Percentiles rank a stretch among this genome's conserved stretches.
Evolutionary conservation across 2,888 invertebrate species (phyloP).

Genomic region (Actias luna): DNA sequence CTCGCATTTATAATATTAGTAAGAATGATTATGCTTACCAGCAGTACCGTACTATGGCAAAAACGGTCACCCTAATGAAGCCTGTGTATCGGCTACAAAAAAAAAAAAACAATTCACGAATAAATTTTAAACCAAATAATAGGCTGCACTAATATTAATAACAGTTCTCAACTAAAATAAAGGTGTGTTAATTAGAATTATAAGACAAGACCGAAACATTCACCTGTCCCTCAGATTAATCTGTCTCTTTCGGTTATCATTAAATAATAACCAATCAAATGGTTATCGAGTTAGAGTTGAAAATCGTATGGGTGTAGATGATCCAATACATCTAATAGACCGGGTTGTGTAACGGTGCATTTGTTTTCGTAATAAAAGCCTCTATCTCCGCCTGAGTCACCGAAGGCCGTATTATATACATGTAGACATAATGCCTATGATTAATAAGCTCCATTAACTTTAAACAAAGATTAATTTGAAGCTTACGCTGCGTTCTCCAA

Average conservation of each 20-base stretch:
- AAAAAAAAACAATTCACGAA: conserved; percentile 3
- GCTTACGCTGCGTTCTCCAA: conserved; percentile 34
- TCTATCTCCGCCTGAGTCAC: conserved; percentile 64
- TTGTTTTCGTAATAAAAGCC: conserved; percentile 69
- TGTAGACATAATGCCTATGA: conserved; percentile 71
- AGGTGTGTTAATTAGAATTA: conserved; percentile 61
- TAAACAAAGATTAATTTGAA: conserved; percentile 75
- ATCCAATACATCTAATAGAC: conserved; percentile 39
- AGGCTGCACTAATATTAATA: conserved; percentile 41
- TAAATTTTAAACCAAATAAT: conserved; percentile 19
- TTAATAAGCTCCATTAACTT: conserved; percentile 75
- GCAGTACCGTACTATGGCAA: too few species aligned
- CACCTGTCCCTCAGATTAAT: conserved; percentile 59
- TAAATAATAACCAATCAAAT: conserved; percentile 25
- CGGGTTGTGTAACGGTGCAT: conserved; percentile 66
- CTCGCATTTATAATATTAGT: too few species aligned
- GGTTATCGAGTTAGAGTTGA: conserved; percentile 28
- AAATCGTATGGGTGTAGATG: conserved; percentile 28
- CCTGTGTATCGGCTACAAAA: too few species aligned
- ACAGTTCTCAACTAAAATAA: conserved; percentile 36
- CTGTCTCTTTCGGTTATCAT: conserved; percentile 16
- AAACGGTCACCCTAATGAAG: too few species aligned
- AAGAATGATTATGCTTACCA: too few species aligned
- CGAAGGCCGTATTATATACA: conserved; percentile 70
- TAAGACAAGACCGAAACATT: conserved; percentile 57